Base-by-base conservation (phyloP, 2,888 invertebrate species). In the Lysandra coridon region DNA sequence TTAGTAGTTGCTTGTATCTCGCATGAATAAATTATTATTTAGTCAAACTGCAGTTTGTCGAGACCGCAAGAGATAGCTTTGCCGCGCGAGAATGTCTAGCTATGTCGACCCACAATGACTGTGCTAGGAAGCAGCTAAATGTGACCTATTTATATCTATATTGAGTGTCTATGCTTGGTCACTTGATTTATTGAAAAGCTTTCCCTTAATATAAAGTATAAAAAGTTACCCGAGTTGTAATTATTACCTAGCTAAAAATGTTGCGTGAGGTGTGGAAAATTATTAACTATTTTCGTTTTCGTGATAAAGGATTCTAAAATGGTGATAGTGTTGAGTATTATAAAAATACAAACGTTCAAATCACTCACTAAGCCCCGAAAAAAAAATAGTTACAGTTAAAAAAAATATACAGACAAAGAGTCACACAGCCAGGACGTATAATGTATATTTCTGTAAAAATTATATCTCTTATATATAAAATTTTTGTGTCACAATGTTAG, bases 351-450 rank as follows among this genome's bases (percentile, higher is more conserved):
- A 75, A 75, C 49, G 53, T 53, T 75, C 44, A 75, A 75, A 75
- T 73, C 40, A 73, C 75, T n/a, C 86, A 86, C 86, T 85, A 87
- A 85, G 85, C 87, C 85, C 86, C 87, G 81, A 84, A 81, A 85
- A 83, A 81, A 86, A 85, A 88, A 86, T 81, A 84, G 23, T 23
- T 23, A 87, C 85, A 83, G 85, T 86, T 91, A 90, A 84, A 90
- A 89, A 89, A 90, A 90, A 91, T 89, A 90, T 87, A 88, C 84
- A 85, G 85, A 85, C 86, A 85, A 85, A 85, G 86, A 87, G 86
- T 83, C 86, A 88, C 86, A 87, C 64, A 73, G 30, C 75, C 75
- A 75, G 5, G 53, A 75, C 75, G 49, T 37, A 37, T 37, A 37
- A 75, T 53, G 49, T 37, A 37, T 37, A 37, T 37, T 37, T 37